Evolutionary conservation across 1,140 invertebrate species (phyloP), one percentile per base, ranked within the genome.

Genomic region (Bactericera cockerelli): DNA sequence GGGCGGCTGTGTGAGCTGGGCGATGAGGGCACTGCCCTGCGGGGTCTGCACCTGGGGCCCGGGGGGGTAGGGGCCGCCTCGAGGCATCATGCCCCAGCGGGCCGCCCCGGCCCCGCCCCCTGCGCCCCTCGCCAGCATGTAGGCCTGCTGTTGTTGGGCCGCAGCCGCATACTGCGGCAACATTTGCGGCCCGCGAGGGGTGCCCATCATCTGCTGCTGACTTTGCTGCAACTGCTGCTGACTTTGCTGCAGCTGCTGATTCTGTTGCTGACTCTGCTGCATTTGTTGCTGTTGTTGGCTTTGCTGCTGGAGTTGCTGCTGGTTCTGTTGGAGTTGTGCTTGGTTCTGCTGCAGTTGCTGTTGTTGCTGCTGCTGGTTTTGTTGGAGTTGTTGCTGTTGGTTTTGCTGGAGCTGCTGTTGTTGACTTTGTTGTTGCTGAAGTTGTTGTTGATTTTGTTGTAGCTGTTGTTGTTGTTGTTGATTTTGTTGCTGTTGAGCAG

Each of bases 1-100:
- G 1, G 81, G 80, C 2, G 82, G 81, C 53, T 81, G 80, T 26
- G 80, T 80, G 1, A 85, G 72, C 60, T 86, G 84, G 1, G 83
- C 80, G 61, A 84, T 81, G 0, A 83, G 67, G 3, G 81, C 79
- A 61, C 80, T 82, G 26, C 57, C 62, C 33, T 31, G 66, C 31
- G 55, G 66, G 54, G 42, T 4, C n/a, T 16, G 22, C 6, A 49
- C 42, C 8, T 49, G n/a, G 8, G 42, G 42, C n/a, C 22, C 22
- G 10, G 10, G 33, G 10, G 10, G 33, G 3, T n/a, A 4, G 13
- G 28, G 4, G 13, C 28, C 28, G 28, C 28, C 28, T n/a, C 42
- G 6, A 8, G 42, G 22, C 42, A 49, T 22, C 42, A 49, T 49
- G 8, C 42, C 42, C 42, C 42, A 49, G n/a, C 42, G 42, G 19